A percentile compares a stretch with the other conserved stretches of the same genome.
These are phyloP conservation scores for Todiramphus chloris DNA, from an alignment of 2,113 vertebrate species.

Conservation along the genomic window DNA sequence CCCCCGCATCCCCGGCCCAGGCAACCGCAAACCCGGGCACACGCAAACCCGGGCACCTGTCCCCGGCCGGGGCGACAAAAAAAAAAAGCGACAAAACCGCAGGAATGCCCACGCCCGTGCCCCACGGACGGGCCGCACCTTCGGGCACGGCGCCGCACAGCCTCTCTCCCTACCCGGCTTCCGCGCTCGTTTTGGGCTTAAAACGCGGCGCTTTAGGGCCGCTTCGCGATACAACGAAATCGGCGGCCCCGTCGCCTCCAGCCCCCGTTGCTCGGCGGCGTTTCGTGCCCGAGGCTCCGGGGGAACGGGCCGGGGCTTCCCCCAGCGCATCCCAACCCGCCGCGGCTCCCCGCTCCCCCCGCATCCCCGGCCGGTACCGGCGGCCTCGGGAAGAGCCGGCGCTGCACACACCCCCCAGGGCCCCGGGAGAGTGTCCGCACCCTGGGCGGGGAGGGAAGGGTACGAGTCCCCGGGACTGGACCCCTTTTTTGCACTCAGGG, in stretches of 20 bases:
- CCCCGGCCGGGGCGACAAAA: background rate
- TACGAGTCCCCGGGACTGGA: background rate
- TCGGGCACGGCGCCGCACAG: background rate
- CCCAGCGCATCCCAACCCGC: fast-evolving
- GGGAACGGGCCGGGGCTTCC: background rate
- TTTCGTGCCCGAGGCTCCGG: background rate
- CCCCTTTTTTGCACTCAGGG: background rate
- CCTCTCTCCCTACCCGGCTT: background rate
- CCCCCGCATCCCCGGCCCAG: background rate
- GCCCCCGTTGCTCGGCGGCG: background rate
- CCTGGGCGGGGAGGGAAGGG: fast-evolving
- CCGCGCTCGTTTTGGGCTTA: background rate
- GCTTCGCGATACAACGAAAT: conserved; percentile 9
- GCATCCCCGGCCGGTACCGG: background rate
- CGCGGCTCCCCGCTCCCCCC: background rate
- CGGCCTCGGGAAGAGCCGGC: background rate
- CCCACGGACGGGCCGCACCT: background rate
- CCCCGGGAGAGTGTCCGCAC: background rate
- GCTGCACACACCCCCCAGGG: background rate
- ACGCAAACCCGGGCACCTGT: background rate
- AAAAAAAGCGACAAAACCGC: background rate
- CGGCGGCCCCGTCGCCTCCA: background rate
- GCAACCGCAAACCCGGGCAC: background rate
- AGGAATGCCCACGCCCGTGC: background rate
- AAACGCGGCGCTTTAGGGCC: background rate